Base-by-base conservation (phyloP, 2,888 invertebrate genomes). In the Trisateles emortualis region DNA sequence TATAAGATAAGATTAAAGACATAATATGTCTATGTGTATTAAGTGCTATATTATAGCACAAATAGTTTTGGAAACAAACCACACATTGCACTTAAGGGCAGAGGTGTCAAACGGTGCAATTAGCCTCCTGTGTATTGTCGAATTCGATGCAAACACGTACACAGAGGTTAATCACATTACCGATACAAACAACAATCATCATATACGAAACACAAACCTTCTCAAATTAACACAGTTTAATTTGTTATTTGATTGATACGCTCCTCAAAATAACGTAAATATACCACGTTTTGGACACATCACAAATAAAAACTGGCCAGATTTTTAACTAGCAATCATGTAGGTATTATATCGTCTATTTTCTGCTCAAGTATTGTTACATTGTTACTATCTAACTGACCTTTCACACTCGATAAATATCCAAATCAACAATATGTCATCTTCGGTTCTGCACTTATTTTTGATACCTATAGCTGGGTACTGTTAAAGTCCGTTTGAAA, bases 331-430 rank as follows among this genome's bases (percentile, higher is more conserved):
- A 39, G 41, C 16, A 35, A 24, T 45, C 1, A 26, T 2, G 4
- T 6, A 8, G 26, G 3, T 1, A 8, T 6, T 1, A 26, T 11
- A 1, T 32, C 16, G n/a, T 17, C 52, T 22, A 17, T 38, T 33
- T 56, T 62, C 5, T 43, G 32, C 9, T 26, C 5, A 33, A 33
- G 17, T 8, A 30, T 10, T 29, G 29, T 46, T 49, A 56, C 64
- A 57, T 29, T 59, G 45, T 60, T 40, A 40, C 1, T 59, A 63
- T 63, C 56, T 30, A 46, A 61, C 65, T 77, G 71, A 80, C 80
- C 80, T 80, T 77, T 77, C 63, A 77, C 74, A 68, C 59, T 48
- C 52, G 77, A 79, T 75, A 77, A 64, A 32, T 13, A 41, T 43
- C 41, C 54, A 58, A 39, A 44, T 59, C 43, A 59, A 53, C 48